These are phyloP conservation scores for Diabrotica virgifera DNA, from an alignment of 1,140 invertebrate genomes.

Conservation along the genomic window DNA sequence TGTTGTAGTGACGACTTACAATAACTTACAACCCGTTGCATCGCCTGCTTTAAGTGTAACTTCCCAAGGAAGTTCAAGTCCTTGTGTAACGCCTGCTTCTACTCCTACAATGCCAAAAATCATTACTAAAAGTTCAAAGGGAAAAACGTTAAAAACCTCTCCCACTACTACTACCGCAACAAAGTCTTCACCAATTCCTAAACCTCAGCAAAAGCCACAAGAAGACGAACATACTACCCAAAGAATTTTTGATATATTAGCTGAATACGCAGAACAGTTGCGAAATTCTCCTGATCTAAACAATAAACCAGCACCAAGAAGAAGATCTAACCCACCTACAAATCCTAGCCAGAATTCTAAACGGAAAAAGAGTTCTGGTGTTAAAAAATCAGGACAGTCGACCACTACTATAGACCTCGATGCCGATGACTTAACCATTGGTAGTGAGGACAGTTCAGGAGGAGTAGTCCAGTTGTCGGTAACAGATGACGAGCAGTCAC, in stretches of 20 bases:
- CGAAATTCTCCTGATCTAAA: constrained; percentile 75
- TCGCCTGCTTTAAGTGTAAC: constrained; percentile 60
- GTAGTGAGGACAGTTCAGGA: constrained; percentile 68
- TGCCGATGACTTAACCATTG: constrained; percentile 65
- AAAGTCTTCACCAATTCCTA: constrained; percentile 64
- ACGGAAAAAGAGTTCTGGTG: constrained; percentile 64
- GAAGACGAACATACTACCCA: constrained; percentile 80
- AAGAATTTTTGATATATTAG: constrained; percentile 75
- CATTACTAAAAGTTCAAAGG: constrained; percentile 54
- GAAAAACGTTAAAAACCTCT: constrained; percentile 46
- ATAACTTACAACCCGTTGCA: constrained; percentile 54
- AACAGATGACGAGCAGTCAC: constrained; percentile 47
- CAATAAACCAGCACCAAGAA: constrained; percentile 74
- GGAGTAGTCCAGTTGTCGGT: constrained; percentile 57
- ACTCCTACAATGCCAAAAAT: constrained; percentile 50
- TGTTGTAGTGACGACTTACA: constrained; percentile 58
- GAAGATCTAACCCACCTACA: constrained; percentile 70
- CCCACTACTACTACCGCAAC: constrained; percentile 51
- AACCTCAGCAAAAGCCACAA: constrained; percentile 70
- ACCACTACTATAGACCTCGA: constrained; percentile 47
- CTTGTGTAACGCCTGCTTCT: constrained; percentile 56
- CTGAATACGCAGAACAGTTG: constrained; percentile 76
- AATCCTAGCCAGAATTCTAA: constrained; percentile 68
- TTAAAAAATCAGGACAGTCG: constrained; percentile 50
- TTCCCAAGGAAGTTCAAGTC: constrained; percentile 61